phyloP scores from a whole-genome alignment of 2,113 vertebrate species.

The Paratilapia polleni region DNA sequence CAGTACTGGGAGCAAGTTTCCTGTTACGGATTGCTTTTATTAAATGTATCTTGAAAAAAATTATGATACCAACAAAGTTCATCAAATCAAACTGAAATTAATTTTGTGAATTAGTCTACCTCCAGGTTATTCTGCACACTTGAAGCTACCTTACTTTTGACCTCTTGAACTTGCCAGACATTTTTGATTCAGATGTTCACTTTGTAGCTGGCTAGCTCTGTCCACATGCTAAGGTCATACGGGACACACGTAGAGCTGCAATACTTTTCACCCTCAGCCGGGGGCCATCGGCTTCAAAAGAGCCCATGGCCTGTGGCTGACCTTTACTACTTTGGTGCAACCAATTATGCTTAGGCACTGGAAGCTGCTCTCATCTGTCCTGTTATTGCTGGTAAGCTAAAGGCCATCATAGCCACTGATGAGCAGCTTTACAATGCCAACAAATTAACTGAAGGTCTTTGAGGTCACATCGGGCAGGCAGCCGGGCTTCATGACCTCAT shows the following conservation, averaged over 20 bases:
- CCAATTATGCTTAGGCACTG: constrained; percentile 29
- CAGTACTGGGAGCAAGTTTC: background rate
- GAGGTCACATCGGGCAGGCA: constrained; percentile 48
- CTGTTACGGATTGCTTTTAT: background rate
- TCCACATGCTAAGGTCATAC: constrained; percentile 50
- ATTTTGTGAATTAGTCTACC: background rate
- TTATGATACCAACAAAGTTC: background rate
- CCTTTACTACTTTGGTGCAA: constrained; percentile 26
- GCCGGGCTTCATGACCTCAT: background rate
- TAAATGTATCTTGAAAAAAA: background rate
- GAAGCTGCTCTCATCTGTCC: background rate
- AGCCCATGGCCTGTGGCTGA: constrained; percentile 22
- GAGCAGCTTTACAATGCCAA: constrained; percentile 43
- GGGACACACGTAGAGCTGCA: constrained; percentile 16
- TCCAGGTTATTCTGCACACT: background rate
- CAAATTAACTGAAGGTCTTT: constrained; percentile 49
- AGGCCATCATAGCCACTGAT: constrained; percentile 42
- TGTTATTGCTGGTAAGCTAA: constrained; percentile 11
- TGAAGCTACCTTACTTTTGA: constrained; percentile 19
- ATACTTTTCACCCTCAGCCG: constrained; percentile 47
- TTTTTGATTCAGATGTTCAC: constrained; percentile 34
- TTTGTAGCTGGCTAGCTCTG: background rate
- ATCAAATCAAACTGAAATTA: background rate
- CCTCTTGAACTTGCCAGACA: background rate
- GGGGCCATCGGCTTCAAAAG: constrained; percentile 62